Base-by-base conservation (phyloP, 1,140 invertebrate genomes). In the Grapholita molesta region DNA sequence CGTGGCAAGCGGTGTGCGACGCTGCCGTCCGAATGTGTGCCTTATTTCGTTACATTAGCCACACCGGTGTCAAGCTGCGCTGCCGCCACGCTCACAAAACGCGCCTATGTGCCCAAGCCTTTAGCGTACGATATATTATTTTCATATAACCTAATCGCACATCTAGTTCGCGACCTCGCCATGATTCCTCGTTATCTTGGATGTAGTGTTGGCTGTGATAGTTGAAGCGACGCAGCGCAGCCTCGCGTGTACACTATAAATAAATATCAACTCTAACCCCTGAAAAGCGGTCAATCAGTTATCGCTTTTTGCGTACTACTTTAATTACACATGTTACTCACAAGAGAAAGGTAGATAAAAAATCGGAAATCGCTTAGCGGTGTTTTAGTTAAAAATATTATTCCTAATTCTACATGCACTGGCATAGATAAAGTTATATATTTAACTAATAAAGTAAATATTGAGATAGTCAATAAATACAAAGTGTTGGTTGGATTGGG, bases 261-360 rank as follows among this genome's bases (percentile, higher is more conserved):
- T 61, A 61, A 61, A 61, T 15, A 61, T 18, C 28, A 61, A 32
- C 55, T 61, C 7, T 28, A 28, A 61, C 55, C 55, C 18, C 24
- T 28, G 8, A 11, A 61, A 61, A 2, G 55, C 55, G 55, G 55
- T 61, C 55, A 61, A 28, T 61, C 15, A 32, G 32, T 32, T 61
- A 61, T 61, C 55, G 18, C 24, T 61, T 61, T 28, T 28, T 61
- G 55, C 55, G 55, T 61, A 61, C 55, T 61, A 61, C 8, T 61
- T 32, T 2, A 55, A 61, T 61, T 52, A 1, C 18, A n/a, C n/a
- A 25, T 25, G 15, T 61, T 3, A 61, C 23, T 7, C 42, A 5
- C 21, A 48, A 21, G 42, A 48, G 18, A 21, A 42, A 21, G 38
- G 6, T 18, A 4, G 8, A 18, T 12, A 18, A 18, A 48, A 48